These are phyloP conservation scores for Pectinophora gossypiella DNA, from an alignment of 1,140 invertebrate species.

Conservation along the genomic window DNA sequence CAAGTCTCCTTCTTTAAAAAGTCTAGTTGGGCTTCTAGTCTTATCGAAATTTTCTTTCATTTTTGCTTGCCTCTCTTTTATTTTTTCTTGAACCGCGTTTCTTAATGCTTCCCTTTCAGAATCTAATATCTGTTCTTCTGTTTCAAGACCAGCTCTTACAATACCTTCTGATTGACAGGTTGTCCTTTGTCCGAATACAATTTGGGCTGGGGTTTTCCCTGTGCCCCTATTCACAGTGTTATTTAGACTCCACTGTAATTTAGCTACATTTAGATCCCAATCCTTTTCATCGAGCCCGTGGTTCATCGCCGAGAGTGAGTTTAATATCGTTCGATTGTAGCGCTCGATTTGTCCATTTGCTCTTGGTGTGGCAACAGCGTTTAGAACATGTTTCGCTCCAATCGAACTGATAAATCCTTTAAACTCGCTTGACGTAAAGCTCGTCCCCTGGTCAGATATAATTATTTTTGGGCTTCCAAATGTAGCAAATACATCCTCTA, in stretches of 20 bases:
- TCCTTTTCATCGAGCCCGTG: not conserved
- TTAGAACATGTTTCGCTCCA: too few relatives aligned
- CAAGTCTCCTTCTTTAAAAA: not conserved
- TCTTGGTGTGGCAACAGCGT: not conserved
- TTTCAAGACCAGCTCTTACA: not conserved
- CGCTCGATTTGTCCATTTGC: not conserved
- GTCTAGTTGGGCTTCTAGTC: not conserved
- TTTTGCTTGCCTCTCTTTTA: not conserved
- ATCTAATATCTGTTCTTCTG: not conserved
- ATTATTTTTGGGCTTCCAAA: too few relatives aligned
- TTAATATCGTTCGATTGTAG: not conserved
- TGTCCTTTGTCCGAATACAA: conserved; percentile 1
- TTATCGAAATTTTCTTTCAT: conserved; percentile 6
- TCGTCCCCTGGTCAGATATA: too few relatives aligned
- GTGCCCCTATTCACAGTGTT: not conserved
- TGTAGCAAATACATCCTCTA: too few relatives aligned
- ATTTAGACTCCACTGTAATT: not conserved
- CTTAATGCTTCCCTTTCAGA: not conserved
- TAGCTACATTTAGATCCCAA: not conserved
- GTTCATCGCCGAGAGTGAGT: not conserved
- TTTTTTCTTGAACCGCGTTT: not conserved
- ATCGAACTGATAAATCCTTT: too few relatives aligned
- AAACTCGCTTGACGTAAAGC: too few relatives aligned
- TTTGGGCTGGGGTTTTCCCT: not conserved
- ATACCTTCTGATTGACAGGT: not conserved